Base-by-base conservation (phyloP, 2,797 vertebrate species). In the Pseudocheirus occidentalis region DNA sequence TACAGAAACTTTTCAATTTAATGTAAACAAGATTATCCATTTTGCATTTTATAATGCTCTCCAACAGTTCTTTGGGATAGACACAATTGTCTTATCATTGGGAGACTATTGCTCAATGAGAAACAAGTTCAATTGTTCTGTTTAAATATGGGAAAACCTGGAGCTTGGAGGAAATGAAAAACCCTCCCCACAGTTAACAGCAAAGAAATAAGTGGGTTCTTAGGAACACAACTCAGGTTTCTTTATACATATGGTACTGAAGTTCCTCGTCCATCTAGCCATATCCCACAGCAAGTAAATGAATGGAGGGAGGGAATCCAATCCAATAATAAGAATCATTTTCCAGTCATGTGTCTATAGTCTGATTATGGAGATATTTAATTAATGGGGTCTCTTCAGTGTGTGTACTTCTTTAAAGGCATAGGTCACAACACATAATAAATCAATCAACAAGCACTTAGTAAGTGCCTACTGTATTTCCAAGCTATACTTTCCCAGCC, bases 311-410 rank as follows among this genome's bases (percentile, higher is more conserved):
- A 46, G 52, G 52, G 46, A 27, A 87, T 87, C 21, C 40, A 46
- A 87, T 87, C 40, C 73, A 46, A 50, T 87, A 87, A 87, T 34
- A 27, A 87, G 73, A 87, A 50, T 27, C 73, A 87, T 50, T 87
- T 87, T 46, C 10, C 10, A 73, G 11, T 27, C 21, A 50, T 93
- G 18, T 93, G 16, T 92, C 50, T 90, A 0, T 46, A 2, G 59
- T 46, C 55, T 66, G 52, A 29, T 89, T 94, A 92, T 0, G 0
- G 73, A 87, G n/a, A n/a, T n/a, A n/a, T n/a, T n/a, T n/a, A n/a
- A n/a, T n/a, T n/a, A n/a, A n/a, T n/a, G n/a, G 46, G 18, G 46
- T 81, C 7, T 46, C 73, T 81, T 81, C 40, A 46, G 0, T 27
- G 21, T 24, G 18, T 27, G 18, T 81, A 81, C 40, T 11, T 81